phyloP scores from a whole-genome alignment of 2,888 invertebrate species.

The Dryocosmus kuriphilus region DNA sequence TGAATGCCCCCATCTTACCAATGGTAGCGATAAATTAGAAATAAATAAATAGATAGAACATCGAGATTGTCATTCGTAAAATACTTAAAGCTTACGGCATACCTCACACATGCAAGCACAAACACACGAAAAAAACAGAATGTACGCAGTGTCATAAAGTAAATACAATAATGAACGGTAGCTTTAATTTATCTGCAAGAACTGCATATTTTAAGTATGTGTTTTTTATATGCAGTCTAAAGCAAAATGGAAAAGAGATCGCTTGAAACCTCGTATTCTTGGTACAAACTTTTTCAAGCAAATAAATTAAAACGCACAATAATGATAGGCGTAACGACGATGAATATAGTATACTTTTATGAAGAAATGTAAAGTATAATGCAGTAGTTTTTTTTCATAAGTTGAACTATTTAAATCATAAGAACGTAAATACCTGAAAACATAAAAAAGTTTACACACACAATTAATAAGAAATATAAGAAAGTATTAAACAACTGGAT shows the following conservation, averaged over 20 bases:
- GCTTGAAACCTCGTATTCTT: conserved; percentile 61
- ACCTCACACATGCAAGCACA: conserved; percentile 77
- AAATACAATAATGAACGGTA: conserved; percentile 64
- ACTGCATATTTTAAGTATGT: conserved; percentile 66
- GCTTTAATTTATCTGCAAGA: conserved; percentile 74
- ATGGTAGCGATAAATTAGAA: conserved; percentile 59
- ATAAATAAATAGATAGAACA: conserved; percentile 33
- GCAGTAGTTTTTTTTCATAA: conserved; percentile 30
- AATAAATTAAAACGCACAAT: conserved; percentile 73
- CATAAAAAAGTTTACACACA: conserved; percentile 74
- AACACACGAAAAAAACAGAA: conserved; percentile 70
- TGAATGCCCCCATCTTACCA: conserved; percentile 70
- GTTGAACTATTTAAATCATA: conserved; percentile 34
- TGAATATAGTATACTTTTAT: conserved; percentile 44
- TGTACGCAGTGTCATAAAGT: conserved; percentile 65
- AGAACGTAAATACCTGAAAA: conserved; percentile 53
- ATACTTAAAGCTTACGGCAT: conserved; percentile 70
- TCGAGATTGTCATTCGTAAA: conserved; percentile 50
- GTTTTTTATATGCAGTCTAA: conserved; percentile 66
- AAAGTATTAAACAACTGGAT: conserved; percentile 28
- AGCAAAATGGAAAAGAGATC: conserved; percentile 62
- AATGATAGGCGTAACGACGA: conserved; percentile 60
- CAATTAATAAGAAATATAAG: conserved; percentile 59
- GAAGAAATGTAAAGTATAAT: conserved; percentile 68
- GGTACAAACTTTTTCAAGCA: conserved; percentile 64